phyloP scores from a whole-genome alignment of 2,888 invertebrate genomes.

The Adelphocoris suturalis region DNA sequence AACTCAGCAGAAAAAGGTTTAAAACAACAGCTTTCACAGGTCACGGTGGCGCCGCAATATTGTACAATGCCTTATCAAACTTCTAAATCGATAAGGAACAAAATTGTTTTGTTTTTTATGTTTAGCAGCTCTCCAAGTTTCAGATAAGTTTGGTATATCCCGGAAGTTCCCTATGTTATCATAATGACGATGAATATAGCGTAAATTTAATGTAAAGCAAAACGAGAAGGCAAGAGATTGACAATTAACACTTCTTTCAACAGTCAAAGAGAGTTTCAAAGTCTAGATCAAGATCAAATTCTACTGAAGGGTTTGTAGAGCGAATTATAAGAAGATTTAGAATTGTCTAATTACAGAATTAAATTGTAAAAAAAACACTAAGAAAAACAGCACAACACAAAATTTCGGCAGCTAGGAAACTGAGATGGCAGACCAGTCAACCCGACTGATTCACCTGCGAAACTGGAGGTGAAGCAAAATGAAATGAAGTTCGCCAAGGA shows the following conservation, averaged over 20 bases:
- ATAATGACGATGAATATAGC: neutral
- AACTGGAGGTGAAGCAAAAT: constrained; percentile 4
- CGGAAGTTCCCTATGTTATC: neutral
- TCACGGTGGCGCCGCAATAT: constrained; percentile 26
- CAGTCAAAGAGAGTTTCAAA: neutral
- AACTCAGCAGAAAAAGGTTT: neutral
- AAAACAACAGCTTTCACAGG: neutral
- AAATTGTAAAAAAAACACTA: neutral
- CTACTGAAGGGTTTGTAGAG: neutral
- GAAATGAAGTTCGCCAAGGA: neutral
- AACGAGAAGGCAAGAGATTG: too few species aligned
- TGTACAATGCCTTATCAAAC: neutral
- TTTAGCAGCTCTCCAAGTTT: neutral
- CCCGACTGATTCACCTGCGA: neutral
- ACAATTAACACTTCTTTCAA: neutral
- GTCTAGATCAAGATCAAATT: neutral
- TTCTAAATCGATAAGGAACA: neutral
- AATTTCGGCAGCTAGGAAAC: neutral
- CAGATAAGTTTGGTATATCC: neutral
- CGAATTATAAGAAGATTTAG: neutral
- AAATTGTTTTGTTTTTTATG: neutral
- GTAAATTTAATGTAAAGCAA: too few species aligned
- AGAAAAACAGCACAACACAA: neutral
- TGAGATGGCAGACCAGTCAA: neutral
- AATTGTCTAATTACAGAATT: neutral